These are phyloP conservation scores for Erythrolamprus reginae DNA, from an alignment of 2,113 vertebrate species.

Conservation along the genomic window DNA sequence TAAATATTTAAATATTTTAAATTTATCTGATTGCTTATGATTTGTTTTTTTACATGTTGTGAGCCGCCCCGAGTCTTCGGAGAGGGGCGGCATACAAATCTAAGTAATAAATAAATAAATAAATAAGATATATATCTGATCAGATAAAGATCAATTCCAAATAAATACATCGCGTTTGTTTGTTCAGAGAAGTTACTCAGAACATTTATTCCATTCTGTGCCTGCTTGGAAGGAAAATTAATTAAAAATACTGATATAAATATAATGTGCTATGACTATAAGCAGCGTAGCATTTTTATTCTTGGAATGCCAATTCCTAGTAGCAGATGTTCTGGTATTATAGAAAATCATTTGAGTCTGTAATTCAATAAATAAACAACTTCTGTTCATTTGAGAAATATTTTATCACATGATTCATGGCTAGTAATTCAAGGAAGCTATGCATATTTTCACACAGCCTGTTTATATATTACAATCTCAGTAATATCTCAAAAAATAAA, in stretches of 20 bases:
- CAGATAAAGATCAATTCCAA: not conserved
- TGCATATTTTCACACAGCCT: not conserved
- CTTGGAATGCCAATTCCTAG: not conserved
- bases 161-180: not conserved
- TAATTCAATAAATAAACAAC: not conserved
- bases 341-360: not conserved
- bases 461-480: not conserved
- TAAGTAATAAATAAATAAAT: too few species aligned
- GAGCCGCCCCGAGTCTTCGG: too few species aligned
- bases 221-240: not conserved
- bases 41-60: too few species aligned
- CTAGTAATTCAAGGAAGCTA: not conserved
- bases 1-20: too few species aligned
- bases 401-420: not conserved
- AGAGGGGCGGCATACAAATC: too few species aligned
- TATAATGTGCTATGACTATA: not conserved
- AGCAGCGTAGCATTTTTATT: not conserved
- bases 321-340: not conserved
- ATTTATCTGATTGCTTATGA: too few species aligned
- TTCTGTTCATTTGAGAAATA: not conserved
- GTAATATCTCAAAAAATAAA: not conserved
- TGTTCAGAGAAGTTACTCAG: not conserved
- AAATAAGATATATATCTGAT: not conserved
- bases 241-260: not conserved
- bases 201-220: not conserved